A percentile compares a stretch with the other conserved stretches of the same genome.
Evolutionary conservation across 2,113 vertebrate species (phyloP).

Genomic region (Daphoenositta chrysoptera): DNA sequence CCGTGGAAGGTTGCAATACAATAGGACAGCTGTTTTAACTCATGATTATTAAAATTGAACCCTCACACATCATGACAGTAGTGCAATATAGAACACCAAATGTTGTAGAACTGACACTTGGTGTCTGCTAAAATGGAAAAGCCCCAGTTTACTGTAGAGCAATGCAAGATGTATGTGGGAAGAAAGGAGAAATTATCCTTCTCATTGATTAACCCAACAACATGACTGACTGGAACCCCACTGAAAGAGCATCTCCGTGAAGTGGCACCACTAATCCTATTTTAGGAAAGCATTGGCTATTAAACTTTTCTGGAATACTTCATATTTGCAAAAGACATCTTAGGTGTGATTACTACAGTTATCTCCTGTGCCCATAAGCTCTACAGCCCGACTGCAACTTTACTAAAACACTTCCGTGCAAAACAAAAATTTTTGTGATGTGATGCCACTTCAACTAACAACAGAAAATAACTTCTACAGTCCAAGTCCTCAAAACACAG

Average conservation of each 20-base stretch:
- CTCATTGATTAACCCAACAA: background rate
- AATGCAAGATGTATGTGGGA: background rate
- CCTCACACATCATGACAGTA: background rate
- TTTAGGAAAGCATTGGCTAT: background rate
- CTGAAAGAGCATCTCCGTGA: background rate
- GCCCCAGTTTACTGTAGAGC: background rate
- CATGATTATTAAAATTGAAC: background rate
- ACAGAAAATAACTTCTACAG: background rate
- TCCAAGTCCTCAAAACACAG: background rate
- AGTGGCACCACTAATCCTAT: background rate
- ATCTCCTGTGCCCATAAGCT: background rate
- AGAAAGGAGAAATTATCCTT: background rate
- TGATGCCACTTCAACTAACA: background rate
- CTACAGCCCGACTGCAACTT: background rate
- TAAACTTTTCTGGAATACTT: background rate
- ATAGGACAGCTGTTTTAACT: background rate
- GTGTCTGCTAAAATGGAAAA: background rate
- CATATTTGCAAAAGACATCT: background rate
- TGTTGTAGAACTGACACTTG: accelerated
- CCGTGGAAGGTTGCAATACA: background rate
- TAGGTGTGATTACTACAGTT: background rate
- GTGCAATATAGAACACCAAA: background rate
- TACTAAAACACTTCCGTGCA: background rate
- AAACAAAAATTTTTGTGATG: background rate
- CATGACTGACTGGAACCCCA: background rate